Percentiles rank a stretch among this genome's conserved stretches.
These are phyloP conservation scores for Pelecanus crispus DNA, from an alignment of 2,113 vertebrate genomes.

Conservation along the genomic window DNA sequence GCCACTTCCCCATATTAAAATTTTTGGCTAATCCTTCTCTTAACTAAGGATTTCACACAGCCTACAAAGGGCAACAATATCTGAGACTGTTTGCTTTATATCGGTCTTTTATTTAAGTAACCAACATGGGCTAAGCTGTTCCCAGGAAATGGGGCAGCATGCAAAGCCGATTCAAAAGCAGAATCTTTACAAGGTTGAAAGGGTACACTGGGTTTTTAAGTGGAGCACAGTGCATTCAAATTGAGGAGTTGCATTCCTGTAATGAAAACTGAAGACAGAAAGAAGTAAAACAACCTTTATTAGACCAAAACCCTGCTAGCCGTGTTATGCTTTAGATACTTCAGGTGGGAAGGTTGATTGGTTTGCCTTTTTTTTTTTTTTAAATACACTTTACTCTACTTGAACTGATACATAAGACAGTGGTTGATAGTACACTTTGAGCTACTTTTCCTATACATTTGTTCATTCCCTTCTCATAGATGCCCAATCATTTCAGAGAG, in stretches of 20 bases:
- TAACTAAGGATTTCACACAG: background rate
- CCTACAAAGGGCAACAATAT: background rate
- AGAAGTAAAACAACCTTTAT: background rate
- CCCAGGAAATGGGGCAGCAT: background rate
- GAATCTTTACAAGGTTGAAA: background rate
- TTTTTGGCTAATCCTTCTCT: background rate
- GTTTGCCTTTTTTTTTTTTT: background rate
- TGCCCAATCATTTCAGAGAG: background rate
- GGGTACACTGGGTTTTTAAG: background rate
- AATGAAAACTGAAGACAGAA: background rate
- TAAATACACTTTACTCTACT: background rate
- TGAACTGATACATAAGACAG: background rate
- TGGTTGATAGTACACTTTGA: background rate
- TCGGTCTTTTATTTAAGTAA: background rate
- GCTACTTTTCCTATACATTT: background rate
- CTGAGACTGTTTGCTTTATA: background rate
- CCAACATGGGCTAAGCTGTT: background rate
- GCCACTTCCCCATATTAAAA: background rate
- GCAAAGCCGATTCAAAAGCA: background rate
- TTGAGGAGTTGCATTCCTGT: background rate
- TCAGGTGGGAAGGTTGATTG: background rate
- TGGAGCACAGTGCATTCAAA: background rate
- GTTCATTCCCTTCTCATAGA: background rate
- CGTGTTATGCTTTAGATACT: background rate
- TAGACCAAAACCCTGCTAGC: background rate